Evolutionary conservation across 2,797 vertebrate genomes (phyloP), one percentile per base, ranked within the genome.

Genomic region (Leucoraja ocellata): DNA sequence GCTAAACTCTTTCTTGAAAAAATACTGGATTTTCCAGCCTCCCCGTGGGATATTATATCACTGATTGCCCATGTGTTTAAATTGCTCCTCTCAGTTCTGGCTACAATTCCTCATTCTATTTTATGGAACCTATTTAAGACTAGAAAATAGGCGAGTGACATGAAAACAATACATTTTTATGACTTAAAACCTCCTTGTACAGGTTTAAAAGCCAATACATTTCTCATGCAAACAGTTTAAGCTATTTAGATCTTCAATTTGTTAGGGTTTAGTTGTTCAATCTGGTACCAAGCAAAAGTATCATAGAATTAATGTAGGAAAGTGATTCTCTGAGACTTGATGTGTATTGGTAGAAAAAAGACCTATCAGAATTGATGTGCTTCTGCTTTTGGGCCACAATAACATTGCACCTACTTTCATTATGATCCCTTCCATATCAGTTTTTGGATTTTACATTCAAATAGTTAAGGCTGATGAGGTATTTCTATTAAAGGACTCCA

Each of bases 141-240:
- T 23, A 68, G 65, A 14, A 91, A 23, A 36, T 16, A 39, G 65
- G 18, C 23, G 65, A 71, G 65, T 91, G 86, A 71, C 32, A 91
- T 61, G 65, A 71, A 90, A 90, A 61, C 23, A 90, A 39, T 90
- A 71, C 7, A 71, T 32, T 90, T 21, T 90, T 90, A 65, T 71
- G 86, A 16, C 86, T 90, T 90, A 39, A 91, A 91, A 88, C n/a
- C 39, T n/a, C 32, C 32, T 9, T 36, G 32, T 68, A 91, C 32
- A 71, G 32, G 86, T 91, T 91, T 39, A n/a, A 91, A 8, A 73
- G 65, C 8, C 9, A 23, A 73, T 23, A 4, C 18, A 10, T 7
- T 90, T 68, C n/a, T n/a, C 84, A 28, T 32, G 84, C 61, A 90
- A 90, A 90, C 68, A 90, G 65, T 65, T 90, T 36, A 90, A 90